Percentiles rank a stretch among this genome's conserved stretches.
phyloP scores from a whole-genome alignment of 2,888 invertebrate species.

The Drepana falcataria region DNA sequence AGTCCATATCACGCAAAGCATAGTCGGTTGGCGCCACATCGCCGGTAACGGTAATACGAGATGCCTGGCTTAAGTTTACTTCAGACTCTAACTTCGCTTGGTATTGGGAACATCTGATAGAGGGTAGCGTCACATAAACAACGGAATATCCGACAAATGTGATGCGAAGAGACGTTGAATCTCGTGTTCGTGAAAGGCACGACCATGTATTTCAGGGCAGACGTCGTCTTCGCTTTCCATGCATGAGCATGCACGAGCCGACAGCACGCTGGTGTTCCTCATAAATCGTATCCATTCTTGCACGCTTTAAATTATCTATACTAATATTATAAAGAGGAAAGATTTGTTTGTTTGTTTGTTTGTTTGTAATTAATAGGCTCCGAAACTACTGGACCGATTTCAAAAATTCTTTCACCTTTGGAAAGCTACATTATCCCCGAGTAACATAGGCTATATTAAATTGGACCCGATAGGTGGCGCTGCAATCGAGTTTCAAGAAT shows the following conservation, averaged over 20 bases:
- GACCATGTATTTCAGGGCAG: neutral
- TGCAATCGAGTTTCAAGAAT: too few species aligned
- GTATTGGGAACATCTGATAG: slow-evolving; percentile 29
- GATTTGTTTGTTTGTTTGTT: too few species aligned
- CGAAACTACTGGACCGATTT: too few species aligned
- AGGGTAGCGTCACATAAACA: slow-evolving; percentile 11
- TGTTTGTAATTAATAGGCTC: too few species aligned
- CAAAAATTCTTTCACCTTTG: too few species aligned
- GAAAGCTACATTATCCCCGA: too few species aligned
- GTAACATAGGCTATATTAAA: too few species aligned
- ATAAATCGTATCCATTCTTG: neutral
- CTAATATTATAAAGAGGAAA: too few species aligned
- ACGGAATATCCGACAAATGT: slow-evolving; percentile 7
- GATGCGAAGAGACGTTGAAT: neutral
- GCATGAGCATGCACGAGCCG: neutral
- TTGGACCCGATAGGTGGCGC: too few species aligned
- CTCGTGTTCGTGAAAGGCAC: neutral
- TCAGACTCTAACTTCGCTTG: slow-evolving; percentile 38
- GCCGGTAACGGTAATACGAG: slow-evolving; percentile 74
- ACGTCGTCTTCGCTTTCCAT: slow-evolving; percentile 6
- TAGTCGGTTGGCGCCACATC: slow-evolving; percentile 53
- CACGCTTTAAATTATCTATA: too few species aligned
- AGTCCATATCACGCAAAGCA: slow-evolving; percentile 22
- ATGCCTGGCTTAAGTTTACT: slow-evolving; percentile 59
- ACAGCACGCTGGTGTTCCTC: slow-evolving; percentile 4